A percentile compares a stretch with the other conserved stretches of the same genome.
Evolutionary conservation across 2,888 invertebrate species (phyloP).

Genomic region (Perizoma flavofasciatum): DNA sequence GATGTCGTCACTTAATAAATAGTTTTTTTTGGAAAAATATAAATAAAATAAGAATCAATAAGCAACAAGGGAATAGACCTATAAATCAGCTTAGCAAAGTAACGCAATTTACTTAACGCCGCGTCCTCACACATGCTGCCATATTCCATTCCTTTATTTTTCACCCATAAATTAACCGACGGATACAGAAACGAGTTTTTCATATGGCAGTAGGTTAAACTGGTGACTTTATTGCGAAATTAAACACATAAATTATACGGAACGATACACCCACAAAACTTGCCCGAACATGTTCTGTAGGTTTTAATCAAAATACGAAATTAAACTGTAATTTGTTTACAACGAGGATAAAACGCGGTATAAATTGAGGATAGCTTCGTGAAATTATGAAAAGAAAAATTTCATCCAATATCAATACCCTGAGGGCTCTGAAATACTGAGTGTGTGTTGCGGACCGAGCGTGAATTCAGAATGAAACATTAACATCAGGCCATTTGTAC

Average conservation of each 20-base stretch:
- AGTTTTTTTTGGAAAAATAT: conserved; percentile 10
- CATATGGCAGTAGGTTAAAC: conserved; percentile 70
- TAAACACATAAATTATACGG: conserved; percentile 77
- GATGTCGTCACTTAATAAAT: neutral
- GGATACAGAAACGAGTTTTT: conserved; percentile 73
- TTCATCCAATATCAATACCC: too few species aligned
- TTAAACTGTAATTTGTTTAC: conserved; percentile 27
- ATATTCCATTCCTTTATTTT: conserved; percentile 66
- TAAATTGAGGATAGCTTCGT: conserved; percentile 20
- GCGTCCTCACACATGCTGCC: conserved; percentile 44
- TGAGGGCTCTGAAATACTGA: too few species aligned
- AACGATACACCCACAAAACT: conserved; percentile 40
- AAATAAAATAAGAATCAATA: conserved; percentile 12
- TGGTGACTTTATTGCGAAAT: conserved; percentile 74
- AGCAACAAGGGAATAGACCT: conserved; percentile 7
- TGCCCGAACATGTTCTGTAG: conserved; percentile 32
- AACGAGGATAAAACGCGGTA: conserved; percentile 14
- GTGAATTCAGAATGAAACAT: too few species aligned
- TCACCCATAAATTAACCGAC: conserved; percentile 74
- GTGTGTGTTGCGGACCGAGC: too few species aligned
- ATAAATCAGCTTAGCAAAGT: conserved; percentile 38
- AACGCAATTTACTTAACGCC: conserved; percentile 30
- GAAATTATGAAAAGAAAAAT: conserved; percentile 9
- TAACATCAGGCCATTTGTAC: too few species aligned
- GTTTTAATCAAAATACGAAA: conserved; percentile 33